Evolutionary conservation across 2,888 invertebrate genomes (phyloP), one percentile per base, ranked within the genome.

Genomic region (Eustalomyia histrio): DNA sequence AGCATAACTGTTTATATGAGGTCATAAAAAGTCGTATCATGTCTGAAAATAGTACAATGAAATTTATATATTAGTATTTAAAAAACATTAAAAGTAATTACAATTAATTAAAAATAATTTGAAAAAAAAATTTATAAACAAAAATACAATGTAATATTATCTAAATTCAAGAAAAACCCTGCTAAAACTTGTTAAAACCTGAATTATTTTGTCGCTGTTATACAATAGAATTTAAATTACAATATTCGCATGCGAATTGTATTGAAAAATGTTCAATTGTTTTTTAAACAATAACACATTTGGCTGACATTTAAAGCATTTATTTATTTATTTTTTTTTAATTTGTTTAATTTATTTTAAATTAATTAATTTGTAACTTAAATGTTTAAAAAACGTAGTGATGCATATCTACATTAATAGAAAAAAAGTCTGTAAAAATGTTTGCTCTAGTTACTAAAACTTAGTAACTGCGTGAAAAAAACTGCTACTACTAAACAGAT

Each of bases 1-100:
- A 90, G 87, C 88, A 87, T 86, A 86, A 84, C 84, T 86, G 85
- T 83, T 85, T 85, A 87, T 86, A 85, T 86, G 61, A 81, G 43
- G 83, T 86, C 86, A 87, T 85, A 87, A 85, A 87, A 85, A 86
- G 86, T 85, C 88, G 87, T 86, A 90, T 87, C 90, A 90, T 90
- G 87, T 90, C 90, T 90, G 87, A 9, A 88, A 90, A 73, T 21
- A 72, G 47, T n/a, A n/a, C n/a, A 84, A 80, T 29, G 7, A 71
- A 82, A 21, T 39, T 12, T 2, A 47, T 5, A 2, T n/a, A 47
- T 47, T 47, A 47, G 43, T n/a, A 47, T 47, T 47, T 14, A 6
- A 4, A n/a, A 47, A n/a, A 5, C n/a, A n/a, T n/a, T 39, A 21
- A 35, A 35, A 35, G 1, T 3, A 39, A 39, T 39, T 39, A 12